Evolutionary conservation across 2,888 invertebrate species (phyloP).

Genomic region (Crematogaster levior): DNA sequence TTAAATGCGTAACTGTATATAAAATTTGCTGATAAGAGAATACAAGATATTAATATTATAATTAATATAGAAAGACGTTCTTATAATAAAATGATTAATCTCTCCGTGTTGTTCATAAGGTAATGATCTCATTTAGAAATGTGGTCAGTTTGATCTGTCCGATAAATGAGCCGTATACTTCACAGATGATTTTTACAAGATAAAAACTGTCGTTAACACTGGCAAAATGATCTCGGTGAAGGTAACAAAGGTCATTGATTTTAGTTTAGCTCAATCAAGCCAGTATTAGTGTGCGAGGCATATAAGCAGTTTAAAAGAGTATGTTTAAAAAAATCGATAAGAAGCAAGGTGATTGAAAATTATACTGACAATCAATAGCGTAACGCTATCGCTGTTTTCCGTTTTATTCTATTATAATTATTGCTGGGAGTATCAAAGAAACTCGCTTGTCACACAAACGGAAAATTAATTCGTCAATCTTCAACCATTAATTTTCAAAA

Average conservation of each 20-base stretch:
- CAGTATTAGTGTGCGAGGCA: conserved; percentile 61
- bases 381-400: conserved; percentile 54
- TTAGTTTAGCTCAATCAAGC: conserved; percentile 63
- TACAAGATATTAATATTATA: background rate
- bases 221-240: background rate
- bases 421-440: conserved; percentile 23
- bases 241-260: background rate
- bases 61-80: conserved; percentile 8
- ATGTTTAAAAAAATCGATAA: conserved; percentile 31
- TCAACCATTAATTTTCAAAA: background rate
- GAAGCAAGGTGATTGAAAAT: conserved; percentile 47
- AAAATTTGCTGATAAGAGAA: conserved; percentile 20
- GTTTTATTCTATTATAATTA: conserved; percentile 43
- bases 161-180: background rate
- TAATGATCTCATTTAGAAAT: conserved; percentile 2
- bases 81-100: conserved; percentile 8
- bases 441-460: conserved; percentile 30
- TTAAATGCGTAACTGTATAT: background rate
- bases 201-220: background rate
- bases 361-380: conserved; percentile 73
- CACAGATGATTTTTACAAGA: background rate
- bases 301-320: conserved; percentile 44
- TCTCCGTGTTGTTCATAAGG: conserved; percentile 3
- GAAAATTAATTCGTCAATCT: background rate
- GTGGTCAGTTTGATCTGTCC: conserved; percentile 14